phyloP scores from a whole-genome alignment of 2,888 invertebrate species.

The Drosophila pseudotalamancana region DNA sequence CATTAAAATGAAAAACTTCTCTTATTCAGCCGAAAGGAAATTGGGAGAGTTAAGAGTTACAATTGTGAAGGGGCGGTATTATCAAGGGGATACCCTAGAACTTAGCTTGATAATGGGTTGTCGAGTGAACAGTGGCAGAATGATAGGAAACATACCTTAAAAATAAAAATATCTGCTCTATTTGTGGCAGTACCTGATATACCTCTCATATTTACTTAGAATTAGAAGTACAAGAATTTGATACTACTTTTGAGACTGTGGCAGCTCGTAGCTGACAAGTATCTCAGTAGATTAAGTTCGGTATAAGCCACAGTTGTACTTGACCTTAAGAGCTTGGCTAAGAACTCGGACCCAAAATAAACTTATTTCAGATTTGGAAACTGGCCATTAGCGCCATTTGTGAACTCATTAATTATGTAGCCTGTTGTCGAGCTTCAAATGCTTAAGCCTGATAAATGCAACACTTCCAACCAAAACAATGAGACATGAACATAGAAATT shows the following conservation, averaged over 20 bases:
- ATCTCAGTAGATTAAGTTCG: constrained; percentile 1
- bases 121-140: too few species aligned
- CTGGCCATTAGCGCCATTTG: constrained; percentile 36
- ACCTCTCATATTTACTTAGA: too few species aligned
- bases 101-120: not conserved
- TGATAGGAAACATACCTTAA: too few species aligned
- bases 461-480: constrained; percentile 42
- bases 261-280: not conserved
- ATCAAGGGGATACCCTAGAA: too few species aligned
- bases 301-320: not conserved
- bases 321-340: constrained; percentile 14
- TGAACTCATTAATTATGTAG: constrained; percentile 51
- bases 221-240: too few species aligned
- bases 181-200: too few species aligned
- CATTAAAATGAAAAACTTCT: constrained; percentile 23
- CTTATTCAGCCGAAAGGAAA: constrained; percentile 6
- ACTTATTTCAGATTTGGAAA: not conserved
- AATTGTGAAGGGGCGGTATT: constrained; percentile 11
- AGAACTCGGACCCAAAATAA: not conserved
- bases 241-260: too few species aligned
- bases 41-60: constrained; percentile 5
- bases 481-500: not conserved
- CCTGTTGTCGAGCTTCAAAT: constrained; percentile 29
- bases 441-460: constrained; percentile 64
- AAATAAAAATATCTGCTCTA: too few species aligned